Conservation (phyloP, 2,113 vertebrate genomes). For the Peromyscus leucopus region DNA sequence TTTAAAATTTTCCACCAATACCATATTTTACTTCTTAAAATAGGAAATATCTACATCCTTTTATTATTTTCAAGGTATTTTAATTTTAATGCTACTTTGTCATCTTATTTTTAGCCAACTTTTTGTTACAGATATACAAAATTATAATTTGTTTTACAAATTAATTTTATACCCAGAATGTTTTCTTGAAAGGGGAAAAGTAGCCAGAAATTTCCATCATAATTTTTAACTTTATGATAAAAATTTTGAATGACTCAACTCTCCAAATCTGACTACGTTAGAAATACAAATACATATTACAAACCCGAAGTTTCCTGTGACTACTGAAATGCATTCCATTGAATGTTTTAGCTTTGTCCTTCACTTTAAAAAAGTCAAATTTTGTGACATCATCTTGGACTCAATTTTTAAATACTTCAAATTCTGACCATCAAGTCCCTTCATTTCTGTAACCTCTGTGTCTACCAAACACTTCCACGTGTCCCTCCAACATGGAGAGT, state of each 20-base stretch:
- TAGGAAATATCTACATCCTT: not conserved
- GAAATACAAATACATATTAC: constrained; percentile 4
- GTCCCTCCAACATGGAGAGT: not conserved
- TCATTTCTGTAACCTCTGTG: not conserved
- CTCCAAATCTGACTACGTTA: not conserved
- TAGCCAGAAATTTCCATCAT: not conserved
- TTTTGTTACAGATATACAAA: not conserved
- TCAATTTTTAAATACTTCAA: not conserved
- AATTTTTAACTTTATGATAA: constrained; percentile 49
- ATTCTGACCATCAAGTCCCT: constrained; percentile 17
- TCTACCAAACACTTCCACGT: not conserved
- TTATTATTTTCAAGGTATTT: not conserved
- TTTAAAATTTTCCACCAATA: not conserved
- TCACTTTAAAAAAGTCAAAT: not conserved
- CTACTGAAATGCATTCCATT: not conserved
- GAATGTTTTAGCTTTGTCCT: not conserved
- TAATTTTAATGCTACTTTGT: constrained; percentile 1
- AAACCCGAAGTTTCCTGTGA: not conserved
- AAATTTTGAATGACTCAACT: not conserved
- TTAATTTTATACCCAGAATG: not conserved
- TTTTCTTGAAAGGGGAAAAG: constrained; percentile 1
- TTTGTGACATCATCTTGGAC: not conserved
- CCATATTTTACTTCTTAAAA: not conserved
- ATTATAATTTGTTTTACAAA: not conserved
- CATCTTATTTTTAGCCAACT: constrained; percentile 7